Evolutionary conservation across 1,140 invertebrate species (phyloP), one percentile per base, ranked within the genome.

Genomic region (Aricia agestis): DNA sequence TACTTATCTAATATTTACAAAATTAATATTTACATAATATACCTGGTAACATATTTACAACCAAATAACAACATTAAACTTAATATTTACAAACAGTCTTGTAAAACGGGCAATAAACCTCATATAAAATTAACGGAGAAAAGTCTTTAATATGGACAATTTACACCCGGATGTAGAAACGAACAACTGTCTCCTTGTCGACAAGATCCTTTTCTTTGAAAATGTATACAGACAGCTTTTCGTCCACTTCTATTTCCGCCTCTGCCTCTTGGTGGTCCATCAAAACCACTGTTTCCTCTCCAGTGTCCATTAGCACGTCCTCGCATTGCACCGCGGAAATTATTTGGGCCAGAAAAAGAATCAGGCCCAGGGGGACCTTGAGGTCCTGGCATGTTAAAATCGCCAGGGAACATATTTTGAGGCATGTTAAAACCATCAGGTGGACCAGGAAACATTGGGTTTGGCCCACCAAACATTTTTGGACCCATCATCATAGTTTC

Each of bases 181-280:
- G 95, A 93, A 85, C 96, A 97, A 76, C 95, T 95, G 71, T 96
- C 95, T 18, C 95, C 95, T 79, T 95, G 93, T 69, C 95, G 90
- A 87, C 96, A 97, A 72, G 94, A 95, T 1, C 96, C 96, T 77
- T 93, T 94, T 79, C 95, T 95, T 80, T 95, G 94, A 79, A 96
- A 96, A 79, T 96, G 95, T 81, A 95, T 94, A 83, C 96, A 97
- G 13, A 96, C 81, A 63, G 83, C 76, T 88, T 92, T 92, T 67
- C 90, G 84, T 6, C 90, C 85, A 31, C 93, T 93, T 0, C 92
- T 88, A 31, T 93, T 92, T 2, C 92, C 89, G 36, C 85, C 86
- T 67, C 93, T 92, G 10, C 94, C 89, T 72, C 91, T 77, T 72
- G 90, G 91, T 1, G 93, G 92, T 42, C 93, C 88, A 59, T 93